phyloP scores from a whole-genome alignment of 2,113 vertebrate genomes.

The Motacilla alba region DNA sequence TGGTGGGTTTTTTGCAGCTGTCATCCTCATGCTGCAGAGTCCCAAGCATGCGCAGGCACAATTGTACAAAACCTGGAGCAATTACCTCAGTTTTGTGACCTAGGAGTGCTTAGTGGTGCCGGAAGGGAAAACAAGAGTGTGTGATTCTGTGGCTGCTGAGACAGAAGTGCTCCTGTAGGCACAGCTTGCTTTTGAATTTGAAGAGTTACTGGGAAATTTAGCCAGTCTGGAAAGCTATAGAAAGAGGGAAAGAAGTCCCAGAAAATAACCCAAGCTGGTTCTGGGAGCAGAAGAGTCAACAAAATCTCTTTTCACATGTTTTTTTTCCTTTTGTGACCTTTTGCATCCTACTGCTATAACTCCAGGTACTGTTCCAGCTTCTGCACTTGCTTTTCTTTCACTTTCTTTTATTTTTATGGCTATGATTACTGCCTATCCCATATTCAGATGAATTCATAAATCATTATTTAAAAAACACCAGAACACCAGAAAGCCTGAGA shows the following conservation, averaged over 20 bases:
- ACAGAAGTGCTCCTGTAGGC: neutral
- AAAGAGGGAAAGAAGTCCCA: neutral
- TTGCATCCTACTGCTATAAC: neutral
- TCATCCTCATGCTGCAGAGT: neutral
- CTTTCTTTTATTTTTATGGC: neutral
- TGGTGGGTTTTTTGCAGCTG: neutral
- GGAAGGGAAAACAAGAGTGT: neutral
- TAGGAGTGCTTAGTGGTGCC: neutral
- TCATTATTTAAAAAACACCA: neutral
- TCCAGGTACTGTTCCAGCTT: neutral
- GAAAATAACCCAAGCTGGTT: neutral
- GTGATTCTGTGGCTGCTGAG: neutral
- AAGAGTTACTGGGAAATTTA: neutral
- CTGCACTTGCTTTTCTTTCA: neutral
- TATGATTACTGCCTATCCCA: neutral
- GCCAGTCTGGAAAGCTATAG: neutral
- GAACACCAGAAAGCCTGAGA: neutral
- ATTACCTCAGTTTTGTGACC: neutral
- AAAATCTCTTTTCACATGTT: neutral
- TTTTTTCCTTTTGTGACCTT: neutral
- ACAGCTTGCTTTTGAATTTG: neutral
- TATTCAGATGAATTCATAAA: neutral
- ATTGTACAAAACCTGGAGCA: neutral
- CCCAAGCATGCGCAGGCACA: neutral
- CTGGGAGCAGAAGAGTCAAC: neutral